Evolutionary conservation across 2,888 invertebrate species (phyloP).

Genomic region (Ormyrus nitidulus): DNA sequence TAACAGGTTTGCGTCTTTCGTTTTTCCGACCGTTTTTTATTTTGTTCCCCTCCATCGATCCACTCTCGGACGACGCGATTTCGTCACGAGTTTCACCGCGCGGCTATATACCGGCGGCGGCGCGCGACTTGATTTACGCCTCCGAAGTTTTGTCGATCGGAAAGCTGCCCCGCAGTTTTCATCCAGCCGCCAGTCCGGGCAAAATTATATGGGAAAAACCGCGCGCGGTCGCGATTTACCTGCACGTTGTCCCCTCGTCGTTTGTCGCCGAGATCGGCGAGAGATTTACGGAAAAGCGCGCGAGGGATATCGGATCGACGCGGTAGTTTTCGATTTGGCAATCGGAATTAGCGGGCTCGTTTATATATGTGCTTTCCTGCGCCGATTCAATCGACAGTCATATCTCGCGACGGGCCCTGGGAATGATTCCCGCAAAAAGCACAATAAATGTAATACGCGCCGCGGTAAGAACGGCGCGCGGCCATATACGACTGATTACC

Average conservation of each 20-base stretch:
- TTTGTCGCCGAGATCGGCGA: constrained; percentile 4
- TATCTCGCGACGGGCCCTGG: constrained; percentile 15
- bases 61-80: neutral
- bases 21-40: constrained; percentile 23
- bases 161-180: constrained; percentile 5
- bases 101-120: neutral
- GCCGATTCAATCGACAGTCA: constrained; percentile 1
- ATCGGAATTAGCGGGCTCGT: constrained; percentile 26
- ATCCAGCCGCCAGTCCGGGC: too few relatives aligned
- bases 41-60: neutral
- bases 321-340: neutral
- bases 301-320: too few relatives aligned
- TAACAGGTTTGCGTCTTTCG: constrained; percentile 32
- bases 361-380: neutral
- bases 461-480: constrained; percentile 6
- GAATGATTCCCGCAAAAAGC: neutral
- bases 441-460: neutral
- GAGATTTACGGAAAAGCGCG: neutral
- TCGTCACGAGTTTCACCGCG: constrained; percentile 28
- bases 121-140: constrained; percentile 22
- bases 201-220: too few relatives aligned
- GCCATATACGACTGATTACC: constrained; percentile 1
- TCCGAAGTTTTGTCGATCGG: neutral
- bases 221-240: too few relatives aligned
- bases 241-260: neutral